Conservation (phyloP, 2,888 invertebrate species). For the Linnaemya tessellans region DNA sequence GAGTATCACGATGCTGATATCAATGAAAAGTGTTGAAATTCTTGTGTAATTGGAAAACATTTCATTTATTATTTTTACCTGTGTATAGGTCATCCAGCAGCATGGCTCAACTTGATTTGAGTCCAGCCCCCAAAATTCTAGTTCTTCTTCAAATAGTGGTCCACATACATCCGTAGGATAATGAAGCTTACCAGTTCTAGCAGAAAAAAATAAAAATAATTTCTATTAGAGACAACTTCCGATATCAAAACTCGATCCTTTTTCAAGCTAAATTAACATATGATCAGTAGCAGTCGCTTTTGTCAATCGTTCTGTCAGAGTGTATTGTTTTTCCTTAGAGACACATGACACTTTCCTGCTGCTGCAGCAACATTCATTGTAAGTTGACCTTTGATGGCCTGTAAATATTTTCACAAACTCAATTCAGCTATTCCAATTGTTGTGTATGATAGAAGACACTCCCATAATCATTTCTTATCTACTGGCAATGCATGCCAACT, state of each 20-base stretch:
- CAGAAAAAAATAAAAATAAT: slow-evolving; percentile 4
- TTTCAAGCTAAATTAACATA: too few relatives aligned
- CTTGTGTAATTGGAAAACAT: background rate
- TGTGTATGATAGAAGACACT: too few relatives aligned
- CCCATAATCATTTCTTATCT: too few relatives aligned
- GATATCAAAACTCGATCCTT: background rate
- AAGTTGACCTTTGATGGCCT: too few relatives aligned
- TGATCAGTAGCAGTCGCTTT: too few relatives aligned
- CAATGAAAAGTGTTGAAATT: background rate
- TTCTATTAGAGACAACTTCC: background rate
- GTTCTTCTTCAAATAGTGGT: slow-evolving; percentile 98
- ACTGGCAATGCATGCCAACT: too few relatives aligned
- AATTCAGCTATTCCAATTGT: too few relatives aligned
- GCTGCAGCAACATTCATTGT: too few relatives aligned
- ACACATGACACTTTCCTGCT: too few relatives aligned
- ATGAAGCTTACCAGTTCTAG: slow-evolving; percentile 98
- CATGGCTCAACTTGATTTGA: slow-evolving; percentile 99
- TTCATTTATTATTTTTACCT: slow-evolving; percentile 85
- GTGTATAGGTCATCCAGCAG: slow-evolving; percentile 99
- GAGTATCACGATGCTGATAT: slow-evolving; percentile 96
- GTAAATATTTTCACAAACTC: too few relatives aligned
- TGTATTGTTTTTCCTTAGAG: too few relatives aligned
- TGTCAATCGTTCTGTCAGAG: too few relatives aligned
- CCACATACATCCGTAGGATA: slow-evolving; percentile 99
- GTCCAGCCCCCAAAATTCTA: slow-evolving; percentile 99